Evolutionary conservation across 1,140 invertebrate genomes (phyloP).

Genomic region (Oryctes rhinoceros): DNA sequence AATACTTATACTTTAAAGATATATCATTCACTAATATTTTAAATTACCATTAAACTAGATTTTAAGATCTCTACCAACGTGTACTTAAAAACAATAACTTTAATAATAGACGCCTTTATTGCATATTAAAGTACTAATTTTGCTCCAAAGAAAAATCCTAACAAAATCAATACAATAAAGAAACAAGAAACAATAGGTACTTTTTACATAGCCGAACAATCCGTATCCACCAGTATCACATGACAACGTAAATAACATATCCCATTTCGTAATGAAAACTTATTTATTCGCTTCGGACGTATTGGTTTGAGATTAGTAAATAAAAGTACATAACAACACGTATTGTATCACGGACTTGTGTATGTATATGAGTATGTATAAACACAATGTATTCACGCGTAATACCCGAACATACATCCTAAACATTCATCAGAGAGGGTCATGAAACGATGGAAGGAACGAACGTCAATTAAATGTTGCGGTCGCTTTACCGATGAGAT

Average conservation of each 20-base stretch:
- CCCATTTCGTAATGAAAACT: not conserved
- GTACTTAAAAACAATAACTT: no score
- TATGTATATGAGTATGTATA: not conserved
- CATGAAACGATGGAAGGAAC: not conserved
- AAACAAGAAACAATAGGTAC: no score
- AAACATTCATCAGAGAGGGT: not conserved
- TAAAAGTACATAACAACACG: not conserved
- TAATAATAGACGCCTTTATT: no score
- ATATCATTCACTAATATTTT: no score
- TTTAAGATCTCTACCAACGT: no score
- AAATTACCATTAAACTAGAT: no score
- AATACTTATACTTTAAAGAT: no score
- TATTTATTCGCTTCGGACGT: not conserved
- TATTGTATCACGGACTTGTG: not conserved
- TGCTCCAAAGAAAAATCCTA: no score
- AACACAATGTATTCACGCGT: not conserved
- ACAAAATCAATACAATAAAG: no score
- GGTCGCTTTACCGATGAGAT: conserved; percentile 14
- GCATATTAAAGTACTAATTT: no score
- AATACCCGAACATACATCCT: not conserved
- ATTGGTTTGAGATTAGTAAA: conserved; percentile 5
- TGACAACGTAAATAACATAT: conserved; percentile 17
- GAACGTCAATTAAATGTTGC: conserved; percentile 16
- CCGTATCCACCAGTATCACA: not conserved
- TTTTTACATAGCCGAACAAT: not conserved